phyloP scores from a whole-genome alignment of 2,113 vertebrate genomes.

The Cochlearius cochlearius region DNA sequence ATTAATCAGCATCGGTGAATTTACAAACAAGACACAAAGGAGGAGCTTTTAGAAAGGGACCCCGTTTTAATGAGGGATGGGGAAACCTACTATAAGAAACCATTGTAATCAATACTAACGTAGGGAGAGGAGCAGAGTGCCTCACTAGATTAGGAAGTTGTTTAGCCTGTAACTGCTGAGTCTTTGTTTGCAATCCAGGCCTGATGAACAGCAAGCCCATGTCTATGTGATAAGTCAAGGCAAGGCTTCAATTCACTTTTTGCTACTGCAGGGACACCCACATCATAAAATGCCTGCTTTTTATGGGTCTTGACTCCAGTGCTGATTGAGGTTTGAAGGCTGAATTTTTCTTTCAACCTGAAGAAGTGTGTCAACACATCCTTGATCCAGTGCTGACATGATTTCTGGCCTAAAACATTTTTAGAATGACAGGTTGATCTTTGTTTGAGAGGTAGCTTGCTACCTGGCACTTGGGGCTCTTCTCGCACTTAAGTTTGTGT shows the following conservation, averaged over 20 bases:
- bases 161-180: background rate
- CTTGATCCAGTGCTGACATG: background rate
- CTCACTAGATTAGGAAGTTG: background rate
- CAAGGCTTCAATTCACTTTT: background rate
- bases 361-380: background rate
- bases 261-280: background rate
- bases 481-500: background rate
- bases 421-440: background rate
- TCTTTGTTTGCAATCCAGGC: background rate
- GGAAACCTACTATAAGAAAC: background rate
- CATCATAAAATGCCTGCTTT: background rate
- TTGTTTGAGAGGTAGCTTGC: background rate
- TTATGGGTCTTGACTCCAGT: background rate
- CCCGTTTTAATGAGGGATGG: background rate
- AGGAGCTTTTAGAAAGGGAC: background rate
- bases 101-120: background rate
- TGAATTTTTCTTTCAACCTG: background rate
- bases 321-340: background rate
- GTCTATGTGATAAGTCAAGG: background rate
- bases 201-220: background rate
- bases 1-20: background rate
- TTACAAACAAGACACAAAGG: constrained; percentile 32
- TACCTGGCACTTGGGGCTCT: background rate
- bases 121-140: background rate
- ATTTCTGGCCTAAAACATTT: background rate